phyloP scores from a whole-genome alignment of 2,888 invertebrate genomes.

The Hartigia nigra region DNA sequence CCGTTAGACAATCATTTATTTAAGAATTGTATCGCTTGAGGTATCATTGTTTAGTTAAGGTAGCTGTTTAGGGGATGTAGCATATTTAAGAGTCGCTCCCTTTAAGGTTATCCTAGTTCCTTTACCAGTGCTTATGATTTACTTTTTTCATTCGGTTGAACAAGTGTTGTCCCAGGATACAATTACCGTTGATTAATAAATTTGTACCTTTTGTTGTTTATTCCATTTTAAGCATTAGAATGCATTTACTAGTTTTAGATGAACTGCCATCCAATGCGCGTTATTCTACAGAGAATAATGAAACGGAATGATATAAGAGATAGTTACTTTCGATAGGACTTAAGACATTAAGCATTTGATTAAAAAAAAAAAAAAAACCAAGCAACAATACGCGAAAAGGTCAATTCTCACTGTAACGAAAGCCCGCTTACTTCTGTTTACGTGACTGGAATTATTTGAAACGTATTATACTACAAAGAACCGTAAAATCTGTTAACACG shows the following conservation, averaged over 20 bases:
- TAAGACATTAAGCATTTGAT: not conserved
- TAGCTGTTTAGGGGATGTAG: not conserved
- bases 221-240: not conserved
- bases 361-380: not conserved
- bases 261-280: not conserved
- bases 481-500: not conserved
- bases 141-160: not conserved
- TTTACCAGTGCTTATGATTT: not conserved
- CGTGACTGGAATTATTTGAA: constrained; percentile 7
- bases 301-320: too few species aligned
- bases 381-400: not conserved
- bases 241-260: not conserved
- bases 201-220: not conserved
- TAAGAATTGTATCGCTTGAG: not conserved
- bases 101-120: not conserved
- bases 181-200: not conserved
- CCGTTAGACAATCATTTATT: not conserved
- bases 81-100: not conserved
- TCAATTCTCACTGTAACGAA: not conserved
- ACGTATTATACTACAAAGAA: not conserved
- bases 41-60: not conserved
- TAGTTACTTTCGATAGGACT: not conserved
- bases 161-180: not conserved
- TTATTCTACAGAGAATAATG: not conserved
- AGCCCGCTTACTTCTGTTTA: not conserved